Evolutionary conservation across 2,113 vertebrate genomes (phyloP), one percentile per base, ranked within the genome.

Genomic region (Burhinus oedicnemus): DNA sequence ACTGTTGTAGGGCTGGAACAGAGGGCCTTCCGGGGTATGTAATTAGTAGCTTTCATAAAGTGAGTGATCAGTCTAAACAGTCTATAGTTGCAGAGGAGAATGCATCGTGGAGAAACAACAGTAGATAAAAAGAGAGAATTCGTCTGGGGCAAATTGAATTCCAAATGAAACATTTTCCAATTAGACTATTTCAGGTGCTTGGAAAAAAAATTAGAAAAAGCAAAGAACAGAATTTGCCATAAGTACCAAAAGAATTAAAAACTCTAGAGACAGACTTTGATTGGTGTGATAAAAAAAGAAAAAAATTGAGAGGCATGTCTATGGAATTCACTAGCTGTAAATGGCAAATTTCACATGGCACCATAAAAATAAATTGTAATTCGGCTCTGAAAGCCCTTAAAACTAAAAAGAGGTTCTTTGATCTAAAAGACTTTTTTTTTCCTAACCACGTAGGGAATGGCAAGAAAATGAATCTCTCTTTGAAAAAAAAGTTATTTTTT

Each of bases 141-240:
- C 4, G 5, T 55, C 36, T 68, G 13, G 8, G 8, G 2, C 17
- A 60, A 93, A 61, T 15, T 16, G 13, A 71, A 45, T 54, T 68
- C 16, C 9, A 45, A n/a, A 61, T 57, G 2, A 38, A 68, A 69
- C 1, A 0, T 4, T 30, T 70, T 78, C n/a, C 21, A 30, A 6
- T 20, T 19, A 27, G 15, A 21, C 5, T 70, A 6, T 25, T 69
- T 72, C 15, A 42, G 5, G 6, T 51, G 15, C 54, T 55, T 44
- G 20, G 29, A 47, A 61, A 52, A 75, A 44, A 20, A 78, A 66
- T 27, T 11, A 40, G 7, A 62, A 55, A 55, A 58, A 88, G 2
- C 5, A 10, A 55, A 30, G 1, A n/a, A 8, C 0, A 62, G 11
- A 36, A 5, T 80, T 89, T 79, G 14, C 3, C 1, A 0, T 44